Percentiles rank a stretch among this genome's conserved stretches.
Evolutionary conservation across 2,888 invertebrate genomes (phyloP).

Genomic region (Apomyelois bistriatella): DNA sequence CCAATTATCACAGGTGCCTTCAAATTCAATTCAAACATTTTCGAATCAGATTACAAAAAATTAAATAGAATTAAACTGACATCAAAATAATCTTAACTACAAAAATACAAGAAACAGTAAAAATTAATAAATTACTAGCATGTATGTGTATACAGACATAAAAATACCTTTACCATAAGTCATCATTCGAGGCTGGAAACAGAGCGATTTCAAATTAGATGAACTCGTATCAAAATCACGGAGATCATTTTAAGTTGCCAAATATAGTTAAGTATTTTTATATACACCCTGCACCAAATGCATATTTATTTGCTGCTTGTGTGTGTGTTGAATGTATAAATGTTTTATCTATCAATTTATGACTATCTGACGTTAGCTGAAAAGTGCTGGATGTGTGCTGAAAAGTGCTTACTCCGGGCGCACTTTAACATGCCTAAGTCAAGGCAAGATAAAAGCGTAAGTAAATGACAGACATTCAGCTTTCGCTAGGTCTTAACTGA

Average conservation of each 20-base stretch:
- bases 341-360: too few relatives aligned
- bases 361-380: background rate
- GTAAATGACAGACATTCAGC: too few relatives aligned
- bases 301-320: too few relatives aligned
- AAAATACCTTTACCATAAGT: slow-evolving; percentile 9
- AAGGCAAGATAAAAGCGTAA: too few relatives aligned
- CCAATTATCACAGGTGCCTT: slow-evolving; percentile 64
- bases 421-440: background rate
- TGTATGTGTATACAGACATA: slow-evolving; percentile 10
- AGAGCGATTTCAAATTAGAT: background rate
- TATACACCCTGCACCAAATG: background rate
- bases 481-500: too few relatives aligned
- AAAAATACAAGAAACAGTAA: slow-evolving; percentile 18
- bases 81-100: slow-evolving; percentile 17
- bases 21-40: slow-evolving; percentile 25
- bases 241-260: slow-evolving; percentile 16
- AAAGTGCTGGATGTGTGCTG: too few relatives aligned
- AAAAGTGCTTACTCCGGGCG: too few relatives aligned
- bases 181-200: slow-evolving; percentile 3
- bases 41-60: background rate
- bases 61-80: background rate
- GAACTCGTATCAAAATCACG: background rate
- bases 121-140: slow-evolving; percentile 19
- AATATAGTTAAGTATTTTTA: background rate
- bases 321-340: too few relatives aligned